Percentiles rank a stretch among this genome's conserved stretches.
Conservation (phyloP, 1,140 invertebrate species). For the Aricia agestis region DNA sequence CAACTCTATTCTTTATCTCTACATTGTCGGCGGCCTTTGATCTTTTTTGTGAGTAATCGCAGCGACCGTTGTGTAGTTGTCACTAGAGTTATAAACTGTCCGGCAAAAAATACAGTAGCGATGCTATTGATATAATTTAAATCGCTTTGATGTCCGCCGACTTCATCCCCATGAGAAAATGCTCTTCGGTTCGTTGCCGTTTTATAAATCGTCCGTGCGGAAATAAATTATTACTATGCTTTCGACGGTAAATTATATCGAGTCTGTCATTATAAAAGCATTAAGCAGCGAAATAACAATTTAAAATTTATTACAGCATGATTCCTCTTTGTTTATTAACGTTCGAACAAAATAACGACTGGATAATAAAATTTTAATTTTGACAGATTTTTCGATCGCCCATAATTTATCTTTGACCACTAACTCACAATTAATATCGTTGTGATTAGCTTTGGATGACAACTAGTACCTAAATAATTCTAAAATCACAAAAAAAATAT, state of each 20-base stretch:
- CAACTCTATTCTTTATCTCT: neutral
- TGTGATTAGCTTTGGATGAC: too few species aligned
- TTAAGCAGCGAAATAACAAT: slow-evolving; percentile 12
- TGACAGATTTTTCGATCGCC: neutral
- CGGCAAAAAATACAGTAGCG: slow-evolving; percentile 64
- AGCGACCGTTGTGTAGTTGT: slow-evolving; percentile 31
- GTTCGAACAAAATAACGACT: neutral
- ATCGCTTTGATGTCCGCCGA: slow-evolving; percentile 60
- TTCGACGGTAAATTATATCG: slow-evolving; percentile 23
- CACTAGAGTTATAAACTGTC: slow-evolving; percentile 45
- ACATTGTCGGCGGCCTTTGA: slow-evolving; percentile 47
- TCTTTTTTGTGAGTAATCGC: slow-evolving; percentile 42
- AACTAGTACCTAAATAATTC: too few species aligned
- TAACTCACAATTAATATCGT: too few species aligned
- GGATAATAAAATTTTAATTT: neutral
- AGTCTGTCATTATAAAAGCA: slow-evolving; percentile 22
- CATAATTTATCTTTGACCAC: too few species aligned
- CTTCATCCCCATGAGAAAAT: slow-evolving; percentile 48
- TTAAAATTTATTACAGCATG: slow-evolving; percentile 2
- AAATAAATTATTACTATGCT: slow-evolving; percentile 13
- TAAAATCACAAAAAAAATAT: too few species aligned
- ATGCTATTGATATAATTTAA: slow-evolving; percentile 68
- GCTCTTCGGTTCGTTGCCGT: slow-evolving; percentile 10
- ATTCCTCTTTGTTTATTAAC: neutral
- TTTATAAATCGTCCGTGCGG: slow-evolving; percentile 16